A percentile compares a stretch with the other conserved stretches of the same genome.
phyloP scores from a whole-genome alignment of 2,797 vertebrate species.

The Sternarchorhynchus goeldii region DNA sequence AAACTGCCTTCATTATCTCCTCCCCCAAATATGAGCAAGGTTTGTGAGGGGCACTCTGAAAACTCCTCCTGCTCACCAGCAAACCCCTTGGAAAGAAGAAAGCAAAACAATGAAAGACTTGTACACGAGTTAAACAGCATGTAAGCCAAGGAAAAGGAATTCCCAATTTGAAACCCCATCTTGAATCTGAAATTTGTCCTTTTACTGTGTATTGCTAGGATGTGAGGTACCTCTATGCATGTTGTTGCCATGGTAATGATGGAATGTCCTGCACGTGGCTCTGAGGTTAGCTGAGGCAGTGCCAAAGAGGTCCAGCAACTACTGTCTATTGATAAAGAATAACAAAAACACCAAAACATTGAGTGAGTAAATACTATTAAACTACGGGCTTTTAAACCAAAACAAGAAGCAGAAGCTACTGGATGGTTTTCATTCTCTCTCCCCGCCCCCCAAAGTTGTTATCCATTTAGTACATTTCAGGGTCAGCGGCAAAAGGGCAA shows the following conservation, averaged over 20 bases:
- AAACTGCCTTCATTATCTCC: constrained; percentile 83
- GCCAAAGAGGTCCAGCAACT: constrained; percentile 75
- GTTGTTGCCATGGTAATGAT: constrained; percentile 73
- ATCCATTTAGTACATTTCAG: too few species aligned
- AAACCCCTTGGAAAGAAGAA: constrained; percentile 43
- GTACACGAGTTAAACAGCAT: neutral
- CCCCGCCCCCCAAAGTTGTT: too few species aligned
- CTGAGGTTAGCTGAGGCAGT: constrained; percentile 66
- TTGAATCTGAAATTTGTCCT: neutral
- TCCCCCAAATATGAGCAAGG: constrained; percentile 78
- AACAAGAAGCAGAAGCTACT: neutral
- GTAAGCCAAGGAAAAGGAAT: neutral
- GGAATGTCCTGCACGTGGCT: constrained; percentile 79
- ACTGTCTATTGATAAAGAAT: constrained; percentile 63
- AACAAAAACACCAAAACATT: neutral
- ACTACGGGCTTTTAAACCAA: too few species aligned
- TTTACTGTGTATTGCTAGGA: constrained; percentile 20
- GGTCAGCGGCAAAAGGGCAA: too few species aligned
- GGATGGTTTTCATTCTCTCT: too few species aligned
- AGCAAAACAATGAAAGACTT: constrained; percentile 2
- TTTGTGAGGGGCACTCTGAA: constrained; percentile 41
- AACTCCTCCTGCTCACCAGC: constrained; percentile 49
- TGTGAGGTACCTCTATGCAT: constrained; percentile 26
- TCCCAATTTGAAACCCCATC: neutral
- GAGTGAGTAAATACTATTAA: too few species aligned